Evolutionary conservation across 1,140 invertebrate species (phyloP), one percentile per base, ranked within the genome.

Genomic region (Dinothrombium tinctorium): DNA sequence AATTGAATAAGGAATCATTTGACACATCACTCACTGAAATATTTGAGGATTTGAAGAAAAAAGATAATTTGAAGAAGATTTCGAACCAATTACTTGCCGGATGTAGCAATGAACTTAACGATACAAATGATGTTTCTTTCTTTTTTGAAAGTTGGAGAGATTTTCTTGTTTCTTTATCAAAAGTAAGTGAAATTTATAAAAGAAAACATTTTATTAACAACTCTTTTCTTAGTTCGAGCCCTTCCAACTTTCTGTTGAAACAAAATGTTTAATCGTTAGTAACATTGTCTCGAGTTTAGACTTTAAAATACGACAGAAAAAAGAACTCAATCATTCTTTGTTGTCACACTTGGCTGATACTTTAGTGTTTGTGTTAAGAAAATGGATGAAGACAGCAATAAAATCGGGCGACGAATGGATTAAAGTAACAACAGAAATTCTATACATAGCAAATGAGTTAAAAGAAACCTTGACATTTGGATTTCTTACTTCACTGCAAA

Each of bases 131-230:
- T 41, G 8, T 38, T 4, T 37, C 44, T 33, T 14, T 24, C 28
- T 33, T 51, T n/a, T 21, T 50, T 6, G 41, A 43, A 24, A 42
- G 38, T 7, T 51, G 50, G 50, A 47, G 44, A 44, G 50, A 51
- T 41, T 51, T 51, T 33, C 31, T 50, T n/a, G 28, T 46, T n/a
- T 45, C 50, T 26, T 19, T 35, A n/a, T 33, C 44, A 15, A 51
- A 43, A n/a, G n/a, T n/a, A n/a, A n/a, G n/a, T n/a, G n/a, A n/a
- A n/a, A n/a, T n/a, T n/a, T n/a, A n/a, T n/a, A n/a, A n/a, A n/a
- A n/a, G n/a, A n/a, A n/a, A n/a, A n/a, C n/a, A n/a, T n/a, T n/a
- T n/a, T n/a, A n/a, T n/a, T n/a, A n/a, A n/a, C n/a, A n/a, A n/a
- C n/a, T n/a, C n/a, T n/a, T n/a, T n/a, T n/a, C n/a, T n/a, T n/a